phyloP scores from a whole-genome alignment of 2,888 invertebrate species.

The Cylindroiulus punctatus region DNA sequence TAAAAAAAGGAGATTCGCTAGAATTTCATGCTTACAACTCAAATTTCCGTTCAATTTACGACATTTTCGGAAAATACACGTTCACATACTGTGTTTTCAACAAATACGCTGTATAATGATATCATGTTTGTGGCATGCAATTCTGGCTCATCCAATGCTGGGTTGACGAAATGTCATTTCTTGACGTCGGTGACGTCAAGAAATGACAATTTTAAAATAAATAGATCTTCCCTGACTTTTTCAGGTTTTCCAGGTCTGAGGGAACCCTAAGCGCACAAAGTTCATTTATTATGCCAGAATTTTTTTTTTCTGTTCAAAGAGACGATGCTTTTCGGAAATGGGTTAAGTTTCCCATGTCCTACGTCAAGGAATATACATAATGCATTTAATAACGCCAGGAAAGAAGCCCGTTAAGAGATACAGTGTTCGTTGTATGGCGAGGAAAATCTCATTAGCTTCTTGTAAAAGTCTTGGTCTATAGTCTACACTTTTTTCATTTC shows the following conservation, averaged over 20 bases:
- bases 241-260: no score
- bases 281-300: not conserved
- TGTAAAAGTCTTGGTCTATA: not conserved
- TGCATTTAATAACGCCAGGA: not conserved
- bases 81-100: no score
- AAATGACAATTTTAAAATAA: no score
- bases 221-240: no score
- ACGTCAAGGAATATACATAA: not conserved
- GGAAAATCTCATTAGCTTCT: not conserved
- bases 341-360: not conserved
- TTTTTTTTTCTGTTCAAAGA: not conserved
- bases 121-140: no score
- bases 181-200: not conserved
- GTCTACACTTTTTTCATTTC: not conserved
- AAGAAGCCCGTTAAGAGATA: conserved; percentile 13
- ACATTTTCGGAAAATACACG: no score
- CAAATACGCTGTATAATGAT: no score
- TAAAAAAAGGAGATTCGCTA: no score
- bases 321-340: not conserved
- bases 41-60: no score
- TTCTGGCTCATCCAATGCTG: no score
- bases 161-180: no score
- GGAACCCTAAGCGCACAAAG: not conserved
- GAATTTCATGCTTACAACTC: no score
- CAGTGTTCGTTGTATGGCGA: not conserved